Evolutionary conservation across 2,113 vertebrate species (phyloP).

Genomic region (Phyllostomus hastatus): DNA sequence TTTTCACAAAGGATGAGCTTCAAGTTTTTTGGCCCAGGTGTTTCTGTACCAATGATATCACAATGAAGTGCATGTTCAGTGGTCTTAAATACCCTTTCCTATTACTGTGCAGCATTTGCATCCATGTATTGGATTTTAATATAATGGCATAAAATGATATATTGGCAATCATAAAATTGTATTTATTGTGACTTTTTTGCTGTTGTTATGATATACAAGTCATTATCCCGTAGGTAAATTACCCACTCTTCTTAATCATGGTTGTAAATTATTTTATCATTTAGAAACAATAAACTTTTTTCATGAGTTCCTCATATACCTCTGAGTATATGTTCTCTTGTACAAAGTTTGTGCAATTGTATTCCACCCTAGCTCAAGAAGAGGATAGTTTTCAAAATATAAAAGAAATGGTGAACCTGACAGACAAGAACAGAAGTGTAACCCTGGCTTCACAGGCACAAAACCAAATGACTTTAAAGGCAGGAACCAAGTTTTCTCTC

Average conservation of each 20-base stretch:
- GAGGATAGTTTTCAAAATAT: neutral
- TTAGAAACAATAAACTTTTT: neutral
- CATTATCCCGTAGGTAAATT: conserved; percentile 21
- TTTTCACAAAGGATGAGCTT: conserved; percentile 20
- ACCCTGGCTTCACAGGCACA: neutral
- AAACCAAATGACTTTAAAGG: neutral
- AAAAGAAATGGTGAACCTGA: neutral
- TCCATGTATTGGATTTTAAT: neutral
- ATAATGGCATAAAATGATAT: neutral
- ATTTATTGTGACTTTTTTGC: conserved; percentile 1
- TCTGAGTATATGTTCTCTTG: neutral
- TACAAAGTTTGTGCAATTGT: neutral
- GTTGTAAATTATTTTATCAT: conserved; percentile 20
- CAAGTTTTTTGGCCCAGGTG: conserved; percentile 53
- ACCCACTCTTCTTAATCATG: conserved; percentile 23
- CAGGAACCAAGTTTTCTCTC: neutral
- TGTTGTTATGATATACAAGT: neutral
- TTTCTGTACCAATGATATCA: conserved; percentile 48
- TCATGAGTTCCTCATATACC: neutral
- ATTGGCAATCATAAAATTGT: neutral
- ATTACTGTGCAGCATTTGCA: neutral
- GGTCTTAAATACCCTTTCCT: conserved; percentile 23
- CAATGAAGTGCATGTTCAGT: neutral
- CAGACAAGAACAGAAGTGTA: neutral
- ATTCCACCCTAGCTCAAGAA: neutral